Percentiles rank a stretch among this genome's conserved stretches.
phyloP scores from a whole-genome alignment of 2,888 invertebrate genomes.

The Mayetiola destructor region DNA sequence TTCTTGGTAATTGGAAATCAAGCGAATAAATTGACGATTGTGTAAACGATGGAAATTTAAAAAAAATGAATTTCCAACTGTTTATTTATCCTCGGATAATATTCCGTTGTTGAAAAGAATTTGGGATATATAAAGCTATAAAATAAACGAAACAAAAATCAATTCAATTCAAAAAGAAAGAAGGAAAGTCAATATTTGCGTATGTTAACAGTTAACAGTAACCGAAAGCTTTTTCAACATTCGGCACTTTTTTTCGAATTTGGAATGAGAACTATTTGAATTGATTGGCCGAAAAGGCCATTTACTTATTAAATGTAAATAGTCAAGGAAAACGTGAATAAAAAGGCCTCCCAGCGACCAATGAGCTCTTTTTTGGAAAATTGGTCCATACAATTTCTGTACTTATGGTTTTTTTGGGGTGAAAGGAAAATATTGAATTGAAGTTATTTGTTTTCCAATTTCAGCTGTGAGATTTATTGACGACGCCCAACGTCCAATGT shows the following conservation, averaged over 20 bases:
- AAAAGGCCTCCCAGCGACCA: not conserved
- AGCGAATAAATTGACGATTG: too few relatives aligned
- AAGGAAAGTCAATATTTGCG: not conserved
- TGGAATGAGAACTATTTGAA: not conserved
- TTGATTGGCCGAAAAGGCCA: not conserved
- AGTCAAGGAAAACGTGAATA: not conserved
- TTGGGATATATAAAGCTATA: too few relatives aligned
- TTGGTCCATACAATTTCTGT: not conserved
- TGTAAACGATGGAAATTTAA: too few relatives aligned
- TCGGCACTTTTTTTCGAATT: not conserved
- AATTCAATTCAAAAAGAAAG: not conserved
- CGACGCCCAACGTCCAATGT: too few relatives aligned
- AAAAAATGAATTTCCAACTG: too few relatives aligned
- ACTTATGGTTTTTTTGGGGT: not conserved
- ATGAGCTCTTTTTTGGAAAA: not conserved
- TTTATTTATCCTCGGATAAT: too few relatives aligned
- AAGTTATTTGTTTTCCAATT: not conserved
- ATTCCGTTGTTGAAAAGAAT: too few relatives aligned
- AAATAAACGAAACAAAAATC: too few relatives aligned
- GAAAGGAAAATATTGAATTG: not conserved
- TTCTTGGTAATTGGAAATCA: constrained; percentile 2
- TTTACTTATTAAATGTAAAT: constrained; percentile 10
- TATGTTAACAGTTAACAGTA: too few relatives aligned
- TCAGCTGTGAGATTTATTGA: too few relatives aligned
- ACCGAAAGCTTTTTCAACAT: too few relatives aligned